Conservation (phyloP, 2,113 vertebrate species). For the Tupaia tana region DNA sequence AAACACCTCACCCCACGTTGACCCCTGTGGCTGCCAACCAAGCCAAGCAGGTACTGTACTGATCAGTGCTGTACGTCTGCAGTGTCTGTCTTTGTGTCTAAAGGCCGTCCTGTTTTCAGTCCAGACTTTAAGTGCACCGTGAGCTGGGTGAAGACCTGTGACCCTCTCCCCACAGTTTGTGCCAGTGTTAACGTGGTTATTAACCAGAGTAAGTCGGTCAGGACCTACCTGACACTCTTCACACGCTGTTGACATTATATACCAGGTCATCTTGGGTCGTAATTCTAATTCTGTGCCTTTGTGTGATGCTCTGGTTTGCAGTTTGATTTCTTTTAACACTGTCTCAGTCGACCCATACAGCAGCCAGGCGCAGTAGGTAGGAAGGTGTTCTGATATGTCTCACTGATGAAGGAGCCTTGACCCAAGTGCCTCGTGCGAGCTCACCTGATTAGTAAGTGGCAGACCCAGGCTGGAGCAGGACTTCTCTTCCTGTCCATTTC, state of each 20-base stretch:
- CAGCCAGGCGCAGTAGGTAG: rapidly evolving
- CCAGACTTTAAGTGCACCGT: neutral
- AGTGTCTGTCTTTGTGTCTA: neutral
- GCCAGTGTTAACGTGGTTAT: neutral
- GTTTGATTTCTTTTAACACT: neutral
- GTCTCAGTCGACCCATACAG: neutral
- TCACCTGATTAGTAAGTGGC: neutral
- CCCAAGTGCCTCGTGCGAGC: rapidly evolving
- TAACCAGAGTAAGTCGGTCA: neutral
- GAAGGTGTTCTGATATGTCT: neutral
- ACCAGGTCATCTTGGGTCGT: neutral
- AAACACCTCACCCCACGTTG: slow-evolving; percentile 88
- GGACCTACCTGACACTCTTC: neutral
- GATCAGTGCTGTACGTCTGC: neutral
- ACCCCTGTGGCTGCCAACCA: slow-evolving; percentile 88
- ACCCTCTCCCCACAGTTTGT: neutral
- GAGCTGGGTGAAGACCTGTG: neutral
- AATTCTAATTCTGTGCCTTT: neutral
- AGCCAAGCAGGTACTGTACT: slow-evolving; percentile 86
- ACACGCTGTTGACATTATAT: neutral
- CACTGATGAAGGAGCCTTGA: neutral
- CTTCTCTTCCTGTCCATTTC: neutral
- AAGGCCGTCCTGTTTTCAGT: neutral
- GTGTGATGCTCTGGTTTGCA: neutral
- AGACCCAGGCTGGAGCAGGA: neutral